Evolutionary conservation across 2,888 invertebrate species (phyloP).

Genomic region (Orgyia antiqua): DNA sequence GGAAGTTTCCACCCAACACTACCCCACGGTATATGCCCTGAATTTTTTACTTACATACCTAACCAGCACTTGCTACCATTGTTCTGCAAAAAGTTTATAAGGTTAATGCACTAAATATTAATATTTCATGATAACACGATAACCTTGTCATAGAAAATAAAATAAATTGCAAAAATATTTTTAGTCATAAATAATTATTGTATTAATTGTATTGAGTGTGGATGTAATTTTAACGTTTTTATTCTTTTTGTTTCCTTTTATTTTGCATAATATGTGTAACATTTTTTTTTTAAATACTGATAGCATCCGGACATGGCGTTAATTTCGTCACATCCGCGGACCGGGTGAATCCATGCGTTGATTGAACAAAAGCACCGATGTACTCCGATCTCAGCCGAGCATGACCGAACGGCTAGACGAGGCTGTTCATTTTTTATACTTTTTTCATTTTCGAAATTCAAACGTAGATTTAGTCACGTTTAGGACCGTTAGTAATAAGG

Average conservation of each 20-base stretch:
- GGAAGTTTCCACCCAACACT: too few species aligned
- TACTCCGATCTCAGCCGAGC: slow-evolving; percentile 17
- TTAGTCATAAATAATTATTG: too few species aligned
- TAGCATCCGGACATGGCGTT: slow-evolving; percentile 1
- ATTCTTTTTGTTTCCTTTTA: background rate
- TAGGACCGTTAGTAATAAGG: slow-evolving; percentile 22
- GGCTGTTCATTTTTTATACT: slow-evolving; percentile 13
- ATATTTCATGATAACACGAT: too few species aligned
- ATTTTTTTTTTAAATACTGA: background rate
- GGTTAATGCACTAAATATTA: too few species aligned
- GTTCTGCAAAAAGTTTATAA: too few species aligned
- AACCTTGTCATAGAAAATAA: too few species aligned
- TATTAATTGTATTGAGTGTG: too few species aligned
- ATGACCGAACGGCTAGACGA: slow-evolving; percentile 17
- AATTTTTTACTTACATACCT: too few species aligned
- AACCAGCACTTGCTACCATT: too few species aligned
- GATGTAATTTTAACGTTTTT: background rate
- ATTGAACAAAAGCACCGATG: slow-evolving; percentile 20
- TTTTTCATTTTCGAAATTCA: slow-evolving; percentile 21
- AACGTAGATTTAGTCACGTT: slow-evolving; percentile 22
- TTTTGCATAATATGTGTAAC: background rate
- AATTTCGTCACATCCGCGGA: slow-evolving; percentile 20
- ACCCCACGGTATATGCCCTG: too few species aligned
- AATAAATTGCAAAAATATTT: too few species aligned
- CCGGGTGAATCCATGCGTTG: slow-evolving; percentile 16